Percentiles rank a stretch among this genome's conserved stretches.
Conservation (phyloP, 2,113 vertebrate genomes). For the Gnathonemus echidnorhynchus region DNA sequence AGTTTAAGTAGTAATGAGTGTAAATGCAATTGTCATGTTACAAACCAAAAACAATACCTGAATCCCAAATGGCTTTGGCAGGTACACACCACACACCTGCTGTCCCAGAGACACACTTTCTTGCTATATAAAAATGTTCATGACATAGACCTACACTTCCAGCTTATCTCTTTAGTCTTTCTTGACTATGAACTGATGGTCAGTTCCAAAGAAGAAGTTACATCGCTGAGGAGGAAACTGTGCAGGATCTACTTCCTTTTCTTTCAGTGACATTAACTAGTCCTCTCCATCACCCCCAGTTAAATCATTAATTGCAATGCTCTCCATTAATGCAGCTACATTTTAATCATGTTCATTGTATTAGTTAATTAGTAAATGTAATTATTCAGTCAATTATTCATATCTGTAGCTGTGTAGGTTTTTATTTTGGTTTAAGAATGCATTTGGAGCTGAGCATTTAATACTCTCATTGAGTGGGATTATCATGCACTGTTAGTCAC, state of each 20-base stretch:
- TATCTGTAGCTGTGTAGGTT: not conserved
- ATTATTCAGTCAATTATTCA: not conserved
- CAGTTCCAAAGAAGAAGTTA: slow-evolving; percentile 40
- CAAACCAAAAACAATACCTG: not conserved
- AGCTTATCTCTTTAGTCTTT: slow-evolving; percentile 27
- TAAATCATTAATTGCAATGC: not conserved
- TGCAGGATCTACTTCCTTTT: slow-evolving; percentile 13
- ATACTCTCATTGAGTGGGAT: not conserved
- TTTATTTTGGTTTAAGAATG: not conserved
- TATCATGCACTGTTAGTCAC: not conserved
- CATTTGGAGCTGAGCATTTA: not conserved
- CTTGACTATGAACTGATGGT: slow-evolving; percentile 23
- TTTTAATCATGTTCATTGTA: not conserved
- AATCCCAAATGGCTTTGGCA: not conserved
- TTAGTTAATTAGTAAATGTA: not conserved
- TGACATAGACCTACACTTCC: not conserved
- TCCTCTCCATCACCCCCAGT: slow-evolving; percentile 7
- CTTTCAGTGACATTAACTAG: slow-evolving; percentile 21
- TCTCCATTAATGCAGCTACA: not conserved
- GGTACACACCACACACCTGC: not conserved
- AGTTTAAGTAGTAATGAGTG: not conserved
- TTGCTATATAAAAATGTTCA: not conserved
- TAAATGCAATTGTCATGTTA: not conserved
- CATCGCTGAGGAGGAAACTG: slow-evolving; percentile 14
- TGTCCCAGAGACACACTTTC: not conserved